Evolutionary conservation across 2,888 invertebrate species (phyloP).

Genomic region (Acrobasis consociella): DNA sequence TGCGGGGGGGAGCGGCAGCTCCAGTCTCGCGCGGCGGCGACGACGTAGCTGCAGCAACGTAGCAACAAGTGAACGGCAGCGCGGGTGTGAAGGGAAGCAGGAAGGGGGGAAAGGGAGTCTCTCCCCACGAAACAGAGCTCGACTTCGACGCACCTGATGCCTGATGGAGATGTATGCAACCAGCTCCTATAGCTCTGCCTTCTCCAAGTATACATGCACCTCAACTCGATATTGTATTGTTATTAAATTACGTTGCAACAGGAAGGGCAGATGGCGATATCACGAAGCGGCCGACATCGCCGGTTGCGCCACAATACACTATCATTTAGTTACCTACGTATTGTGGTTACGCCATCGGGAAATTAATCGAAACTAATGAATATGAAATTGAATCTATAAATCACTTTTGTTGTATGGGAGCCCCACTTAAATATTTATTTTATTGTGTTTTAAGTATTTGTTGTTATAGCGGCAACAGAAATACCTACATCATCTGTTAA

Average conservation of each 20-base stretch:
- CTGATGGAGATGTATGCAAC: slow-evolving; percentile 55
- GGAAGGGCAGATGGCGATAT: slow-evolving; percentile 70
- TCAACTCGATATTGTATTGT: slow-evolving; percentile 37
- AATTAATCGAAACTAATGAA: slow-evolving; percentile 8
- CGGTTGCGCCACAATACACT: no score
- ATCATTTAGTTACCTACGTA: no score
- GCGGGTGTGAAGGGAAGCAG: slow-evolving; percentile 55
- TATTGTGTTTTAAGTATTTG: no score
- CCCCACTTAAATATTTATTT: neutral
- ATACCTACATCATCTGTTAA: no score
- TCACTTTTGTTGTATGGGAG: no score
- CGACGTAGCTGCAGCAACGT: slow-evolving; percentile 64
- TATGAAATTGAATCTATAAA: no score
- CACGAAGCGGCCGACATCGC: slow-evolving; percentile 39
- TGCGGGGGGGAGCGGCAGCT: slow-evolving; percentile 62
- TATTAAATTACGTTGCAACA: slow-evolving; percentile 45
- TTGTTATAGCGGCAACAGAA: no score
- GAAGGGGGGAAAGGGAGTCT: slow-evolving; percentile 51
- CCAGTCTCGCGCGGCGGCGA: slow-evolving; percentile 56
- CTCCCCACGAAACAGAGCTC: slow-evolving; percentile 51
- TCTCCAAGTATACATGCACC: slow-evolving; percentile 41
- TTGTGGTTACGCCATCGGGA: slow-evolving; percentile 33
- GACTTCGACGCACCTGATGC: slow-evolving; percentile 66
- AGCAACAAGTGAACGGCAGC: slow-evolving; percentile 80
- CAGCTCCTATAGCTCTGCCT: slow-evolving; percentile 51